A percentile compares a stretch with the other conserved stretches of the same genome.
phyloP scores from a whole-genome alignment of 2,888 invertebrate genomes.

The Pimpla rufipes region DNA sequence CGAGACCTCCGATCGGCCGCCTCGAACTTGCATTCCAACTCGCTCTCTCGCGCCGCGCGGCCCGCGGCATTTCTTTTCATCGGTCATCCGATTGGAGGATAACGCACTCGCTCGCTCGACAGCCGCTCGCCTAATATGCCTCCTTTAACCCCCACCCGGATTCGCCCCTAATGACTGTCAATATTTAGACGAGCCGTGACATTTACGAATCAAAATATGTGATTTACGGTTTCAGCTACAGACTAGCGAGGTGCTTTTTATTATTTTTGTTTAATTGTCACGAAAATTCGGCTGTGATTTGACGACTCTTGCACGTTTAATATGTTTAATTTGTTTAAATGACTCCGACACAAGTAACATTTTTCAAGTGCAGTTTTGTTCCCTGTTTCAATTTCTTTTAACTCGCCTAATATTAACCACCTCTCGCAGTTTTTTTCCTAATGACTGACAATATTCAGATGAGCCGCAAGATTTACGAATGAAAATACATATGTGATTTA shows the following conservation, averaged over 20 bases:
- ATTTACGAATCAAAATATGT: constrained; percentile 50
- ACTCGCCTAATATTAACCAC: no score
- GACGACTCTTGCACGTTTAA: no score
- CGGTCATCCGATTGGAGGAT: constrained; percentile 61
- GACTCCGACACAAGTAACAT: no score
- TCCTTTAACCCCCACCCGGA: not conserved
- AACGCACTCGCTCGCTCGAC: constrained; percentile 29
- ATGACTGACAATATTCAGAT: no score
- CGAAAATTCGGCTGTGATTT: no score
- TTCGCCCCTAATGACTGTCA: constrained; percentile 63
- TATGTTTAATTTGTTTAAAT: no score
- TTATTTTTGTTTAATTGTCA: no score
- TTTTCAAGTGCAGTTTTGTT: no score
- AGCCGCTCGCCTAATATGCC: constrained; percentile 19
- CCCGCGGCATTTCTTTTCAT: constrained; percentile 51
- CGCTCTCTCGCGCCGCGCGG: not conserved
- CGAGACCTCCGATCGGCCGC: constrained; percentile 66
- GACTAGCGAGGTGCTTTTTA: not conserved
- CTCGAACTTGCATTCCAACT: constrained; percentile 70
- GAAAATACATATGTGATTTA: no score
- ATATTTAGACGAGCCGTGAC: constrained; percentile 64
- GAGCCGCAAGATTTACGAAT: no score
- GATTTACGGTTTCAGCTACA: not conserved
- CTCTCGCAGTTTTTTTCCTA: no score
- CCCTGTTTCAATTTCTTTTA: no score